Percentiles rank a stretch among this genome's conserved stretches.
phyloP scores from a whole-genome alignment of 2,797 vertebrate species.

The Myotis pilosus region DNA sequence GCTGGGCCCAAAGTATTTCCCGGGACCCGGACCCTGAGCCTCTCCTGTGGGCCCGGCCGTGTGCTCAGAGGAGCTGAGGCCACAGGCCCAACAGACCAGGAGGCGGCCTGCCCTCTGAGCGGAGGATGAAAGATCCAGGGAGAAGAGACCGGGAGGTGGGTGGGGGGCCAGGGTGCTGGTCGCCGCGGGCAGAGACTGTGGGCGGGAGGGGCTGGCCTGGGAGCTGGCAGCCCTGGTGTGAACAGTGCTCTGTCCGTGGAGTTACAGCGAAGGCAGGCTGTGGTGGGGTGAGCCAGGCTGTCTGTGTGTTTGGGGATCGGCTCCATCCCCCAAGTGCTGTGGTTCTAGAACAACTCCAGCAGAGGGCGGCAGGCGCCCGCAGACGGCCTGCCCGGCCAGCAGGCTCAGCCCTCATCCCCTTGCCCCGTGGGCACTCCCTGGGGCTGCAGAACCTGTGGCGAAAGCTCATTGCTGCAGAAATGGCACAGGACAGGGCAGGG shows the following conservation, averaged over 20 bases:
- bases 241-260: fast-evolving
- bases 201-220: fast-evolving
- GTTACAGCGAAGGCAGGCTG: fast-evolving
- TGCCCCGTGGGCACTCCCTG: fast-evolving
- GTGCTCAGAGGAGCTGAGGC: background rate
- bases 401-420: background rate
- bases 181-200: fast-evolving
- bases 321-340: background rate
- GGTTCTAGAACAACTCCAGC: constrained; percentile 29
- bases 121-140: fast-evolving
- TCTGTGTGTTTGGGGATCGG: background rate
- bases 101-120: background rate
- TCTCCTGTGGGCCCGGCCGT: background rate
- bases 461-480: background rate
- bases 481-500: background rate
- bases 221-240: background rate
- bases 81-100: background rate
- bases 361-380: constrained; percentile 75
- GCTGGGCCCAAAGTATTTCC: no score
- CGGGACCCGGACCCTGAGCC: background rate
- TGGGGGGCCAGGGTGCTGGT: background rate
- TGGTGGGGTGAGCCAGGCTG: background rate
- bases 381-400: fast-evolving
- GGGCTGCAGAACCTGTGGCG: fast-evolving
- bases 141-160: background rate